phyloP scores from a whole-genome alignment of 2,797 vertebrate species.

The Protonibea diacanthus region DNA sequence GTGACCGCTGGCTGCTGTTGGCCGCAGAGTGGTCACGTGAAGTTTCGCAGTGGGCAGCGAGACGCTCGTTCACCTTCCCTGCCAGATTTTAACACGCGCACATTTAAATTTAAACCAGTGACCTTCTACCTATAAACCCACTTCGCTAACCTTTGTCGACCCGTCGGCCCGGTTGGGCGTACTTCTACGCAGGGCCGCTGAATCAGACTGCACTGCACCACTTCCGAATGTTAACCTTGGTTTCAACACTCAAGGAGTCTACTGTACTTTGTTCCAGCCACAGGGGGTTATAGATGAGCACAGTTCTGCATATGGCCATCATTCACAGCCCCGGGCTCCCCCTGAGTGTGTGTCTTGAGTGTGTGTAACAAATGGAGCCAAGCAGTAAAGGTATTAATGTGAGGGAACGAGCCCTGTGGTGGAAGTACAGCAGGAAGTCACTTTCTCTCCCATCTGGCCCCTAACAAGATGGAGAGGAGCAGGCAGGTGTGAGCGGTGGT shows the following conservation, averaged over 20 bases:
- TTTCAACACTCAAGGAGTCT: constrained; percentile 71
- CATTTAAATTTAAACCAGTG: constrained; percentile 18
- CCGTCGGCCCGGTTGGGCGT: background rate
- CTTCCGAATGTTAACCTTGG: constrained; percentile 77
- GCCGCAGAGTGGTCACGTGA: constrained; percentile 25
- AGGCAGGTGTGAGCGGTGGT: constrained; percentile 72
- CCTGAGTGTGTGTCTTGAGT: constrained; percentile 76
- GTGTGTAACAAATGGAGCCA: constrained; percentile 78
- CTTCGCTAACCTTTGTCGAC: constrained; percentile 36
- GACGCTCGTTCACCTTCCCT: constrained; percentile 21
- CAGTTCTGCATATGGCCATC: constrained; percentile 83
- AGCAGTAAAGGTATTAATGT: constrained; percentile 79
- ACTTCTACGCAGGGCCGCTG: constrained; percentile 13
- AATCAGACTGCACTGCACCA: constrained; percentile 62
- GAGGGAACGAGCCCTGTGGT: constrained; percentile 74
- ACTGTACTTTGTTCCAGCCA: constrained; percentile 79
- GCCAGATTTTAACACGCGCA: constrained; percentile 12
- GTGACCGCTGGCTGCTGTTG: constrained; percentile 36
- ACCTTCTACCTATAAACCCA: constrained; percentile 52
- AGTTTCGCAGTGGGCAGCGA: constrained; percentile 9
- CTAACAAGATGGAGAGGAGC: constrained; percentile 80
- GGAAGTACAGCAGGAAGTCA: constrained; percentile 80
- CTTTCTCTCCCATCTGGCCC: constrained; percentile 75
- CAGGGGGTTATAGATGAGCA: constrained; percentile 78
- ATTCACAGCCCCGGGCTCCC: constrained; percentile 81